Percentiles rank a stretch among this genome's conserved stretches.
Conservation (phyloP, 2,113 vertebrate species). For the Paraplagusia blochii region DNA sequence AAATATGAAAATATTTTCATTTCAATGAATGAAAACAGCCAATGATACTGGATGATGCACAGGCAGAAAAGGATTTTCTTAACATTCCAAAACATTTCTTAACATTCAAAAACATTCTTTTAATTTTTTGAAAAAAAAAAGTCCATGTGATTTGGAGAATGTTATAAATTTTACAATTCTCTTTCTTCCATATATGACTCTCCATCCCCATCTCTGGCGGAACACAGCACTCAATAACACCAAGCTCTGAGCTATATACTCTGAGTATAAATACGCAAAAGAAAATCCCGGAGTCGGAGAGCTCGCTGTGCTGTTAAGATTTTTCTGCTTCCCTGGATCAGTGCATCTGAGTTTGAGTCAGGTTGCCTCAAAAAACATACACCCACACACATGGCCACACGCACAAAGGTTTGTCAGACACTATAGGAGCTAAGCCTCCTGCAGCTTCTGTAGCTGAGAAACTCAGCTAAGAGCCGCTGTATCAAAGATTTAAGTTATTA, state of each 20-base stretch:
- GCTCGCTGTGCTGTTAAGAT: slow-evolving; percentile 41
- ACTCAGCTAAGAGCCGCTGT: no score
- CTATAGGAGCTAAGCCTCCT: no score
- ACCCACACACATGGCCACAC: slow-evolving; percentile 17
- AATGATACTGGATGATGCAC: no score
- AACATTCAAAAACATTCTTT: no score
- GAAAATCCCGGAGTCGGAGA: slow-evolving; percentile 50
- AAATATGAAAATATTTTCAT: no score
- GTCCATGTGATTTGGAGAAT: no score
- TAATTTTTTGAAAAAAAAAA: no score
- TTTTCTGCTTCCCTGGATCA: slow-evolving; percentile 57
- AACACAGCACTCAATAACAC: slow-evolving; percentile 46
- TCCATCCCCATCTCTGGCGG: slow-evolving; percentile 21
- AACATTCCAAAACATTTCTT: no score
- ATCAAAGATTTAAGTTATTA: slow-evolving; percentile 49
- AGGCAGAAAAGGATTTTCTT: no score
- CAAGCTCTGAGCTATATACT: slow-evolving; percentile 47
- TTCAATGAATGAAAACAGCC: no score
- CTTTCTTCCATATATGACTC: slow-evolving; percentile 1
- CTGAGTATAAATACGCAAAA: slow-evolving; percentile 42
- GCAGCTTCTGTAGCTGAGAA: no score
- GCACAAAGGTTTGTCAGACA: neutral
- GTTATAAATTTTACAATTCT: no score
- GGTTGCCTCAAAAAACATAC: slow-evolving; percentile 32
- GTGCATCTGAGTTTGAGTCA: slow-evolving; percentile 24